Evolutionary conservation across 2,888 invertebrate genomes (phyloP), one percentile per base, ranked within the genome.

Genomic region (Helleia helle): DNA sequence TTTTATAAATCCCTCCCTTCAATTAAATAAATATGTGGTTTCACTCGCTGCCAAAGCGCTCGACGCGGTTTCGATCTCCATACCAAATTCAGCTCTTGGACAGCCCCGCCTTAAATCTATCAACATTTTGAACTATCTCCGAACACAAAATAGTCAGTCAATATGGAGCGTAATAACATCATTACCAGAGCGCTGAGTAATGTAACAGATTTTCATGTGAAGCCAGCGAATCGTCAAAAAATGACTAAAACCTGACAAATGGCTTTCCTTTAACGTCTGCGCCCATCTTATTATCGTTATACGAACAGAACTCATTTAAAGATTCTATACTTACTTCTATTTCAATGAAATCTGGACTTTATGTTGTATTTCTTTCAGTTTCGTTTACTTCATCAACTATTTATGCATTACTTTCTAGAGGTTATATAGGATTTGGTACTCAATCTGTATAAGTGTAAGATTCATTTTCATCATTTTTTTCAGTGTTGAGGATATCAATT

Each of bases 221-320:
- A 56, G 69, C 63, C 51, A 76, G 69, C 70, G 71, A 83, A 79
- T 73, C 69, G 70, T 67, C 64, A 75, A 81, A 83, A 84, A 83
- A 80, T 76, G 72, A 66, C 77, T 65, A 69, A 80, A 83, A 77
- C 66, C 81, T 84, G 81, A 84, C 81, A 84, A 84, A 84, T 84
- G 79, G 76, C 67, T 83, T 84, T 84, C 79, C 83, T 83, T 81
- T 84, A 83, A 81, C 83, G 83, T 81, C 83, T 83, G 83, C 81
- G 71, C 79, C 80, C 80, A 84, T 84, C 84, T 84, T 83, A 84
- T 83, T 83, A 84, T 83, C 84, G 77, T 81, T 83, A 80, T 66
- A 73, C 79, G 74, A 83, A 81, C 80, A 81, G 81, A 79, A 79
- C 79, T 81, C 81, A 83, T 80, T 81, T 72, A 59, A 65, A 68